Base-by-base conservation (phyloP, 2,797 vertebrate species). In the Limosa lapponica region DNA sequence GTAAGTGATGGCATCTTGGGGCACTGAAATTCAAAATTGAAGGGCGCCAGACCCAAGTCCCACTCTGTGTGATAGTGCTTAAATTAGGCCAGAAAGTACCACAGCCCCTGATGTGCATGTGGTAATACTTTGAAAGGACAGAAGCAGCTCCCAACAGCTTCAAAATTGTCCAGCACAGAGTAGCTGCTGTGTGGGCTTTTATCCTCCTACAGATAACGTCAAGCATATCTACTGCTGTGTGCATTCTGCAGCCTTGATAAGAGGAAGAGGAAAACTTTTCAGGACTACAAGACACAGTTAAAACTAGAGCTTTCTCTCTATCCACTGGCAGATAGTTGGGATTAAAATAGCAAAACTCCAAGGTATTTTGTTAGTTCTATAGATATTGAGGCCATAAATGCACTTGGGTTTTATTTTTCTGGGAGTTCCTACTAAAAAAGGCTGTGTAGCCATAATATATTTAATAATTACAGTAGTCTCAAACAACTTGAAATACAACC, bases 71-170 rank as follows among this genome's bases (percentile, higher is more conserved):
- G 20, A 73, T 92, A 96, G 88, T 92, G 95, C 96, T 96, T 96
- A 97, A 96, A 96, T 84, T 69, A 72, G 91, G 52, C 79, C 93
- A 97, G 91, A 92, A 94, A 94, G 91, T 84, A 87, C 70, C 75
- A 75, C 43, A 84, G 74, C 74, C 92, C 55, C 78, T 96, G 82
- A 90, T 89, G 91, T 64, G 92, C 28, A 5, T 87, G 88, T 73
- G 71, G 88, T 85, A 95, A 95, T 82, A 88, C 96, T 97, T 93
- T 83, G 92, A 97, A 97, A 94, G 93, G 96, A 91, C 72, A 81
- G 90, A 90, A 61, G 86, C 72, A 44, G 74, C 82, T 95, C 75
- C 88, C 48, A 96, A 81, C 67, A 91, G 86, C 80, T 95, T 96
- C 90, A 87, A 87, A 96, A 96, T 41, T 95, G 96, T 93, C 82